Evolutionary conservation across 2,797 vertebrate genomes (phyloP).

Genomic region (Gobionotothen gibberifrons): DNA sequence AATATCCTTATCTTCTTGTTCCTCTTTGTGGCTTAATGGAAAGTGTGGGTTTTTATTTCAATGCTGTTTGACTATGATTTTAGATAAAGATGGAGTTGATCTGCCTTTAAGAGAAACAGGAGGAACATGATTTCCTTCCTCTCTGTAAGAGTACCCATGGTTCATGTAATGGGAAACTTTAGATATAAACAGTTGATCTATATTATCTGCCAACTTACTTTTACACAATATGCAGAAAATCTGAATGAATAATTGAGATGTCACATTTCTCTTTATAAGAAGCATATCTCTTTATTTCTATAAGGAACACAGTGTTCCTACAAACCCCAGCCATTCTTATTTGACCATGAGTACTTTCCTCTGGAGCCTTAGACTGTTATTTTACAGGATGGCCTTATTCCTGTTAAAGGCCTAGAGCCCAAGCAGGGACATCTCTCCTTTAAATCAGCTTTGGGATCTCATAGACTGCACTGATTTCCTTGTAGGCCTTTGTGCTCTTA

Average conservation of each 20-base stretch:
- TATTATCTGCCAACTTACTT: conserved; percentile 7
- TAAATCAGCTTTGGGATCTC: conserved; percentile 97
- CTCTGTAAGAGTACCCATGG: conserved; percentile 21
- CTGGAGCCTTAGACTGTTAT: conserved; percentile 90
- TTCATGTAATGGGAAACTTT: conserved; percentile 41
- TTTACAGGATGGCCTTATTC: conserved; percentile 86
- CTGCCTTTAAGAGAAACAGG: conserved; percentile 60
- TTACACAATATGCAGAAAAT: conserved; percentile 9
- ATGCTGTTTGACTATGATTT: conserved; percentile 46
- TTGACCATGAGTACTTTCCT: conserved; percentile 91
- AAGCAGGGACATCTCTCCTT: conserved; percentile 94
- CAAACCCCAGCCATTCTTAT: conserved; percentile 88
- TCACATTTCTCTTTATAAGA: conserved; percentile 23
- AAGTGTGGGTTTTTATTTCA: conserved; percentile 46
- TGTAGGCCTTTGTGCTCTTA: conserved; percentile 95
- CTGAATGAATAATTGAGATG: conserved; percentile 39
- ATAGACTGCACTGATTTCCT: conserved; percentile 94
- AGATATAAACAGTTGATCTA: conserved; percentile 9
- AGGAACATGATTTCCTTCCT: conserved; percentile 52
- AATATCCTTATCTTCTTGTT: conserved; percentile 61
- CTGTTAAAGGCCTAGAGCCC: conserved; percentile 90
- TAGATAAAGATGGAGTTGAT: conserved; percentile 71
- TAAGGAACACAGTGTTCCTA: conserved; percentile 84
- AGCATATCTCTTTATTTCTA: conserved; percentile 64
- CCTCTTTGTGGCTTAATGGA: conserved; percentile 42